Percentiles rank a stretch among this genome's conserved stretches.
Conservation (phyloP, 2,888 invertebrate species). For the Sepioteuthis lessoniana region DNA sequence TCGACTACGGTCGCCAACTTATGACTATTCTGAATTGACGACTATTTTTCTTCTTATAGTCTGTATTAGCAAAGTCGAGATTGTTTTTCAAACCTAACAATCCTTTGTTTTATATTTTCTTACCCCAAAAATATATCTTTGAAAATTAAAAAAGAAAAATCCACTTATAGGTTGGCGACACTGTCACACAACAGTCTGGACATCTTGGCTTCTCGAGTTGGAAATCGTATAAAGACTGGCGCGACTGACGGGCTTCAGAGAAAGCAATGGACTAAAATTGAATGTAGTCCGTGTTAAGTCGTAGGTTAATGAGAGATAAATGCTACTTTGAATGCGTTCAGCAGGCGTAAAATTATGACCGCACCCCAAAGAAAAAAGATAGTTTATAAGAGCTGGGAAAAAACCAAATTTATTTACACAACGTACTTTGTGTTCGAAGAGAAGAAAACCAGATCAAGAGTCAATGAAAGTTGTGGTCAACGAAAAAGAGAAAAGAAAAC, state of each 20-base stretch:
- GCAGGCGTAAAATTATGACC: not conserved
- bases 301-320: not conserved
- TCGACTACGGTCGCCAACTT: no score
- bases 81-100: no score
- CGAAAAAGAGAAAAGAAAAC: no score
- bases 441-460: no score
- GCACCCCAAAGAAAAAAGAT: not conserved
- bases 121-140: no score
- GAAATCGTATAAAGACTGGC: not conserved
- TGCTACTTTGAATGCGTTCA: not conserved
- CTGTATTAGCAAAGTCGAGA: not conserved
- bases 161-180: not conserved
- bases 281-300: not conserved
- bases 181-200: not conserved
- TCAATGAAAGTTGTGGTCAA: no score
- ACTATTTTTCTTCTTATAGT: no score
- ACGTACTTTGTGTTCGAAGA: not conserved
- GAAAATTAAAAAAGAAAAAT: not conserved
- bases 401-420: not conserved
- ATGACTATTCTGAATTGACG: no score
- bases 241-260: not conserved
- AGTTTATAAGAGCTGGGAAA: not conserved
- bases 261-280: not conserved
- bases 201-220: not conserved
- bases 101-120: no score